Percentiles rank a stretch among this genome's conserved stretches.
phyloP scores from a whole-genome alignment of 2,113 vertebrate genomes.

The Microcebus murinus region DNA sequence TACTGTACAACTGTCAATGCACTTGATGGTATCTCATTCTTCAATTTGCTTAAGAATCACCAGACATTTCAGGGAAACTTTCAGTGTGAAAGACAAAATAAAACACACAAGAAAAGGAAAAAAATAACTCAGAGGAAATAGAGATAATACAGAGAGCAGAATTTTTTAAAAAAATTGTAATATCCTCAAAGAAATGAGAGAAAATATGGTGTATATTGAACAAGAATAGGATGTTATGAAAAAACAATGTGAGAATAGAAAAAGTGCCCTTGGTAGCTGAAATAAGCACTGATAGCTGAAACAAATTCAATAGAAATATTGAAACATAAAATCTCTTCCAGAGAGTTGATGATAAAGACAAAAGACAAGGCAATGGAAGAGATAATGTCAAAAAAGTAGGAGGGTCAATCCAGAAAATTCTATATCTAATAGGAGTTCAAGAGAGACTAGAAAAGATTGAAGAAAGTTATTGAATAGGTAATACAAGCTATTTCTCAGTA shows the following conservation, averaged over 20 bases:
- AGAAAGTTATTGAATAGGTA: background rate
- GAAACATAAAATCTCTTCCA: background rate
- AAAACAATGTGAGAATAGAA: background rate
- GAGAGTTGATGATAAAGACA: background rate
- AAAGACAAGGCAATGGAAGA: background rate
- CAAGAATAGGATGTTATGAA: background rate
- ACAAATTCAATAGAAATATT: background rate
- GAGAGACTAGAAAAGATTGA: background rate
- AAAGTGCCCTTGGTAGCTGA: background rate
- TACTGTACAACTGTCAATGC: background rate
- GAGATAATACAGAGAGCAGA: background rate
- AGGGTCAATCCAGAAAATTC: background rate
- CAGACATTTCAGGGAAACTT: background rate
- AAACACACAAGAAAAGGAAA: background rate
- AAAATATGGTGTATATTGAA: background rate
- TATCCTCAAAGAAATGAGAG: conserved; percentile 18
- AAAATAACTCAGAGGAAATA: background rate
- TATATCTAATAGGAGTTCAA: background rate
- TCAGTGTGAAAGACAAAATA: background rate
- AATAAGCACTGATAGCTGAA: background rate
- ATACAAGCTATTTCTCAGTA: background rate
- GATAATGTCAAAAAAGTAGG: background rate
- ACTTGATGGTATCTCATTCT: background rate
- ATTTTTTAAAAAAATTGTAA: background rate
- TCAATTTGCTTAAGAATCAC: background rate